Base-by-base conservation (phyloP, 2,888 invertebrate species). In the Ichneumon xanthorius region DNA sequence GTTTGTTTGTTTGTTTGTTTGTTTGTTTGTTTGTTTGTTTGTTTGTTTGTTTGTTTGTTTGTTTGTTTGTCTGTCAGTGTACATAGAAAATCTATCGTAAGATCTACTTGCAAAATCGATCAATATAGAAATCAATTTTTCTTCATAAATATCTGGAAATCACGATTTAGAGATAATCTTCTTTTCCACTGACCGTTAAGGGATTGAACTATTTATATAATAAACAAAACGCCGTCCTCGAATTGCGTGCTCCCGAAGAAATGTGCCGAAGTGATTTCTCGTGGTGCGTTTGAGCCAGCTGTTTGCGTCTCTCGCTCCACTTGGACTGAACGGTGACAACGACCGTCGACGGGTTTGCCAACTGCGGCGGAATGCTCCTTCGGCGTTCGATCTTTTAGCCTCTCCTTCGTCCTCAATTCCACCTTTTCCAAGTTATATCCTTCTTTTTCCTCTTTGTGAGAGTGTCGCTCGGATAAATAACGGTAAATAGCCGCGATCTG, bases 401-500 rank as follows among this genome's bases (percentile, higher is more conserved):
- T 67, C 73, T 37, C 7, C 61, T 61, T 22, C 53, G 76, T 72
- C 45, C 40, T 79, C 72, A 7, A 80, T 68, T 80, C 68, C 70
- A 53, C 63, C 53, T 73, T 58, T 67, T 50, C 48, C 40, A 6
- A 45, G 37, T 53, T 53, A 26, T 85, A 61, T 37, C 33, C 68
- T 40, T 67, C 37, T 80, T 33, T 76, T 73, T 37, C 50, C 40
- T 61, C 75, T n/a, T 55, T 19, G 61, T 40, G 22, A 6, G 48
- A 45, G 6, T 45, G 22, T 81, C 63, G 50, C 33, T 30, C 67
- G 58, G 82, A 85, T 86, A 82, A 86, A 82, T 85, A 82, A 86
- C 72, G 68, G 80, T 81, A 79, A 84, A 86, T 86, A 86, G 81
- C 70, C 65, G 26, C 86, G 79, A 84, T 86, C 86, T 81, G 81